phyloP scores from a whole-genome alignment of 2,113 vertebrate species.

The Chloropsis hardwickii region DNA sequence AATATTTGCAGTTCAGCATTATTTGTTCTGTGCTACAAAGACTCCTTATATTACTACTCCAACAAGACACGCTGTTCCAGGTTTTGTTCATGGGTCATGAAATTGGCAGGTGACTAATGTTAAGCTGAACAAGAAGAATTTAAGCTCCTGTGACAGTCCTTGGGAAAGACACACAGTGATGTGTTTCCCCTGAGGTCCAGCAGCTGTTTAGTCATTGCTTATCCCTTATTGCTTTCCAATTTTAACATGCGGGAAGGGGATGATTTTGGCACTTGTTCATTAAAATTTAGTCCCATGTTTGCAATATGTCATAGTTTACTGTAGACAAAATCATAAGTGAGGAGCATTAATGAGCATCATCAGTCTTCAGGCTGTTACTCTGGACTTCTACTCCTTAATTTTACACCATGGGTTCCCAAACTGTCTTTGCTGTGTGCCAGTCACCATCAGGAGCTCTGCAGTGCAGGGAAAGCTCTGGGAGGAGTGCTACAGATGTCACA shows the following conservation, averaged over 20 bases:
- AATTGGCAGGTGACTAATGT: background rate
- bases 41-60: background rate
- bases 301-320: background rate
- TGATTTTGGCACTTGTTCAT: background rate
- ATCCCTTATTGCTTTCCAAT: background rate
- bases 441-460: background rate
- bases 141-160: background rate
- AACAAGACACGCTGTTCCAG: background rate
- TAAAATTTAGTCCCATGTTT: constrained; percentile 6
- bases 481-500: background rate
- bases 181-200: background rate
- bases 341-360: background rate
- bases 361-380: background rate
- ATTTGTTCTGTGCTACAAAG: background rate
- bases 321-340: constrained; percentile 5
- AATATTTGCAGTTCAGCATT: background rate
- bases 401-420: background rate
- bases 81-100: background rate
- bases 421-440: background rate
- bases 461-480: background rate
- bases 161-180: background rate
- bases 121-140: background rate
- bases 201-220: background rate
- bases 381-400: background rate
- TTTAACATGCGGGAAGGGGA: background rate